Evolutionary conservation across 2,888 invertebrate species (phyloP), one percentile per base, ranked within the genome.

Genomic region (Ernsta delagoae): DNA sequence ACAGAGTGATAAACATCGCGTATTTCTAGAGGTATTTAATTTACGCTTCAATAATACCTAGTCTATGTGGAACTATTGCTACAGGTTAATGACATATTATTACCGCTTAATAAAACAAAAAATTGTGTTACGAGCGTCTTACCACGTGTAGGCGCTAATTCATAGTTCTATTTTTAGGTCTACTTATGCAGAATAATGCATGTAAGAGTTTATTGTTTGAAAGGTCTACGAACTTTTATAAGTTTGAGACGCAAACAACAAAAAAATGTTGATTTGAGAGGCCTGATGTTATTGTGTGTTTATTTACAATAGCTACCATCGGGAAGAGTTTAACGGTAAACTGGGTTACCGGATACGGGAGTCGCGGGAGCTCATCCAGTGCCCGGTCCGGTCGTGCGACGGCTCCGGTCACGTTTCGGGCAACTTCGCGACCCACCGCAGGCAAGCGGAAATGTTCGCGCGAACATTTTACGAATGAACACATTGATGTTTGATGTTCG

Each of bases 361-460:
- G 86, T 94, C 95, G 75, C 95, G 95, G 93, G 96, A 96, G 93
- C 94, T 96, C 87, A 95, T 97, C 88, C 96, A 96, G 93, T 97
- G 97, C 86, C 97, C 97, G 74, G 96, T 96, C 79, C 94, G 94
- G 84, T 94, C 94, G 94, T 97, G 97, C 94, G 97, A 97, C 94
- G 97, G 97, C 81, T 95, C 96, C 92, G 97, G 97, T 84, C 97
- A 98, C 94, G 95, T 97, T 86, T 97, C 97, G 81, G 97, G 97
- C 84, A 97, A 97, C 95, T 98, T 97, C 95, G 96, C 97, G 80
- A 96, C 97, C 78, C 97, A 98, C 93, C 96, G 97, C 94, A 97
- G 96, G 96, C 96, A 96, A 95, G 96, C 94, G 86, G 77, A 75
- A 74, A 76, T 75, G 72, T 75, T 75, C 76, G 83, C 76, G 80